These are phyloP conservation scores for Batillaria attramentaria DNA, from an alignment of 1,140 invertebrate genomes.

Conservation along the genomic window DNA sequence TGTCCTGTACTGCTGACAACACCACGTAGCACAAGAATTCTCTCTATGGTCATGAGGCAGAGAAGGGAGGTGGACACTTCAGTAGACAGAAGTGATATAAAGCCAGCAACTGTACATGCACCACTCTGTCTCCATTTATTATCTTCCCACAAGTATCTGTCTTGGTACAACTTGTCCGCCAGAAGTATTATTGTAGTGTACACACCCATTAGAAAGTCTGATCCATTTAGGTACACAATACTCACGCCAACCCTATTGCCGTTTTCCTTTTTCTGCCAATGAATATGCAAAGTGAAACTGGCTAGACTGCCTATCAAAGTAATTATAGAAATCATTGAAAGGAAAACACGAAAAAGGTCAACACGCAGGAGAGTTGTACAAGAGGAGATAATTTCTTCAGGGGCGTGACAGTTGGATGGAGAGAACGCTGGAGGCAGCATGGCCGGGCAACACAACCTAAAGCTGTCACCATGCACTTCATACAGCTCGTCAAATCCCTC, in stretches of 20 bases:
- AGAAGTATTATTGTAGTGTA: slow-evolving; percentile 23
- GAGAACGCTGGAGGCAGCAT: no score
- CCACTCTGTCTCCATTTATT: slow-evolving; percentile 49
- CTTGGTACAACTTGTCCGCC: slow-evolving; percentile 44
- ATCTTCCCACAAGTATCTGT: slow-evolving; percentile 37
- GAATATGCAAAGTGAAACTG: slow-evolving; percentile 16
- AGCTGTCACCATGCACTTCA: no score
- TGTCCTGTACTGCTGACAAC: slow-evolving; percentile 29
- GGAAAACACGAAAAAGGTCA: slow-evolving; percentile 31
- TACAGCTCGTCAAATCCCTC: no score
- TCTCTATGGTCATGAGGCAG: slow-evolving; percentile 56
- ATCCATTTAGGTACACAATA: slow-evolving; percentile 39
- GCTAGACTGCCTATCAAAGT: slow-evolving; percentile 43
- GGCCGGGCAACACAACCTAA: no score
- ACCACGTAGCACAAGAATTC: slow-evolving; percentile 48
- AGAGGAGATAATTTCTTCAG: slow-evolving; percentile 44
- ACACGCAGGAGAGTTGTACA: slow-evolving; percentile 44
- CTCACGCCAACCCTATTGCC: slow-evolving; percentile 46
- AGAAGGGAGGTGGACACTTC: slow-evolving; percentile 56
- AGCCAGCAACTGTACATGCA: slow-evolving; percentile 52
- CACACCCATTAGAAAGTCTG: slow-evolving; percentile 33
- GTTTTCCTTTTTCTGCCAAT: slow-evolving; percentile 13
- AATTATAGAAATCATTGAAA: slow-evolving; percentile 43
- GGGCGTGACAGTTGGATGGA: slow-evolving; percentile 25
- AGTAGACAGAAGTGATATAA: slow-evolving; percentile 53